Evolutionary conservation across 64 coral and sea anemone genomes (phyloP), one percentile per base, ranked within the genome.

Genomic region (Stichodactyla helianthus): DNA sequence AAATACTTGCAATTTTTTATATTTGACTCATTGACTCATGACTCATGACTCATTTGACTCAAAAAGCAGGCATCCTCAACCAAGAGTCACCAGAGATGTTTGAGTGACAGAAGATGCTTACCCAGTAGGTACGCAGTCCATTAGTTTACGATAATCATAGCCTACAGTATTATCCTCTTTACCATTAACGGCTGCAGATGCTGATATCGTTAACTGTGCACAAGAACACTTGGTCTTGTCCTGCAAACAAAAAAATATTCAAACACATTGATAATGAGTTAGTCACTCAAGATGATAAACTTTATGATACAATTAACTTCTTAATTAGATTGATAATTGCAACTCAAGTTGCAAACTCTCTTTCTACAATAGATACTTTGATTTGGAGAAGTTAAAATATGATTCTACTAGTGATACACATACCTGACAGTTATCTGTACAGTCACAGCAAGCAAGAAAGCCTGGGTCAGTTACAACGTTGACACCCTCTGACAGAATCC

Each of bases 371-470:
- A 2, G 1, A 44, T 44, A 44, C 31, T 44, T 44, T 44, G 35
- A 44, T 44, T 44, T 44, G 35, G 1, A 44, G 1, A 44, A 44
- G 35, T 59, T 59, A 59, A 10, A 0, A 59, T 59, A 10, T 59
- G 56, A 59, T 59, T 10, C 15, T 59, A 10, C 56, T 16, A 59
- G 62, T 65, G 35, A 44, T 1, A 44, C 22, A 4, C 53, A 63
- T 52, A 98, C 96, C 93, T 94, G 93, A 89, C 96, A 98, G 81
- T 98, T 95, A 70, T 98, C 96, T 55, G 89, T 95, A 17, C 96
- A 98, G 86, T 98, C 96, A 89, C 96, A 98, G 58, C 96, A 98
- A 5, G 90, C 93, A 61, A 98, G 77, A 52, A 98, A 98, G 2
- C 90, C 96, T 54, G 96, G 90, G 52, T 98, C 96, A 5, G 88